Percentiles rank a stretch among this genome's conserved stretches.
Evolutionary conservation across 2,797 vertebrate genomes (phyloP).

Genomic region (Acropternis orthonyx): DNA sequence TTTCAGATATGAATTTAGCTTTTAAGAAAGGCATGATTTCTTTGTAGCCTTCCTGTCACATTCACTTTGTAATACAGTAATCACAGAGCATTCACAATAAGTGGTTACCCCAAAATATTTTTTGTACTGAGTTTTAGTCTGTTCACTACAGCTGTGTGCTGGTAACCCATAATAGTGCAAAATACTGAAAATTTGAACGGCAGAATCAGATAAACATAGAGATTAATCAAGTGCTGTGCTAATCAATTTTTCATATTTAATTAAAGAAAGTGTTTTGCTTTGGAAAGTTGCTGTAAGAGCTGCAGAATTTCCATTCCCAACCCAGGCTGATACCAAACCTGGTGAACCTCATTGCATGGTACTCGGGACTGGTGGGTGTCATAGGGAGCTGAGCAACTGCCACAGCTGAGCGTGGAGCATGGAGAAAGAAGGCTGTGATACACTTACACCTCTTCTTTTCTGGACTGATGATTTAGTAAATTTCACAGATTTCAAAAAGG

Average conservation of each 20-base stretch:
- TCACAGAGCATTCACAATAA: neutral
- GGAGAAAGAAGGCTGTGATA: neutral
- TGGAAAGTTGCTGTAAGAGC: neutral
- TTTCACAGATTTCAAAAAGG: neutral
- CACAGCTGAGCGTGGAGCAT: neutral
- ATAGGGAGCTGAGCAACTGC: neutral
- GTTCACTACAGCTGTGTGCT: neutral
- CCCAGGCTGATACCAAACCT: neutral
- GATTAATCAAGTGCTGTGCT: neutral
- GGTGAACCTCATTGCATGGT: neutral
- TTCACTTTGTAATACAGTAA: neutral
- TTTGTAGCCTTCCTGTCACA: neutral
- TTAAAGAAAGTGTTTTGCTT: constrained; percentile 24
- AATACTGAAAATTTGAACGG: neutral
- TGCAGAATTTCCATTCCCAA: neutral
- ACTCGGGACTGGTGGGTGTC: neutral
- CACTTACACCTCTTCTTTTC: neutral
- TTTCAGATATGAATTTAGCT: constrained; percentile 12
- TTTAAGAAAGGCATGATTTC: constrained; percentile 23
- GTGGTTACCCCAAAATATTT: neutral
- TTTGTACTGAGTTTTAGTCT: neutral
- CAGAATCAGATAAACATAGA: neutral
- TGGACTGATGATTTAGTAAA: neutral
- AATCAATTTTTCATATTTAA: constrained; percentile 50
- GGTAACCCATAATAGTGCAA: neutral